phyloP scores from a whole-genome alignment of 2,113 vertebrate genomes.

The Calonectris borealis region DNA sequence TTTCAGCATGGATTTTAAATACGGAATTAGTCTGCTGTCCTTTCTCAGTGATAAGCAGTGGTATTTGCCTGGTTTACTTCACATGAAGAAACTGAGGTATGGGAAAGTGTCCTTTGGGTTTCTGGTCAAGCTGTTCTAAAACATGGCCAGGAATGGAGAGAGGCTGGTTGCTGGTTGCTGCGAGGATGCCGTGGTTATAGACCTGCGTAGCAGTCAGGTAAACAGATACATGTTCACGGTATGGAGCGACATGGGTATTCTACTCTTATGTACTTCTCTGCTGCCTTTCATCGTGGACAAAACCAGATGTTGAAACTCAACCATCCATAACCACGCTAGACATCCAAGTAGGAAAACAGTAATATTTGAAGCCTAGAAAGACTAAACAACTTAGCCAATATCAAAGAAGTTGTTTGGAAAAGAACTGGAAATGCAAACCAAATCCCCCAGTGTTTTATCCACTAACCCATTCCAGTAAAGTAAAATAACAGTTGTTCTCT shows the following conservation, averaged over 20 bases:
- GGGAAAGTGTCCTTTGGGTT: neutral
- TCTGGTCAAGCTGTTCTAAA: neutral
- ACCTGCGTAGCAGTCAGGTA: fast-evolving
- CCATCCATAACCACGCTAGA: neutral
- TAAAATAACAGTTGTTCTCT: neutral
- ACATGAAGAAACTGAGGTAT: neutral
- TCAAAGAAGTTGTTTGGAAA: neutral
- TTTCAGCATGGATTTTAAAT: neutral
- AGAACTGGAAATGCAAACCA: neutral
- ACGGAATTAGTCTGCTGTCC: neutral
- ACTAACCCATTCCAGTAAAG: neutral
- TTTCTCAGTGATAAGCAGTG: neutral
- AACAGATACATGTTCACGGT: neutral
- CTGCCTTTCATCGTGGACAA: neutral
- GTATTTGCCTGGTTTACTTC: neutral
- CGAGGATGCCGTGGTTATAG: neutral
- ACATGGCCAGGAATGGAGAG: neutral
- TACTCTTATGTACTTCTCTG: neutral
- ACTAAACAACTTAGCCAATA: neutral
- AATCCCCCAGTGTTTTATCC: neutral
- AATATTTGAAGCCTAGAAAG: neutral
- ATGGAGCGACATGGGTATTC: neutral
- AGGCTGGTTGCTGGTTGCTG: neutral
- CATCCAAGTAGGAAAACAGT: neutral
- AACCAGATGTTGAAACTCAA: neutral